phyloP scores from a whole-genome alignment of 2,797 vertebrate genomes.

The Galaxias olidus region DNA sequence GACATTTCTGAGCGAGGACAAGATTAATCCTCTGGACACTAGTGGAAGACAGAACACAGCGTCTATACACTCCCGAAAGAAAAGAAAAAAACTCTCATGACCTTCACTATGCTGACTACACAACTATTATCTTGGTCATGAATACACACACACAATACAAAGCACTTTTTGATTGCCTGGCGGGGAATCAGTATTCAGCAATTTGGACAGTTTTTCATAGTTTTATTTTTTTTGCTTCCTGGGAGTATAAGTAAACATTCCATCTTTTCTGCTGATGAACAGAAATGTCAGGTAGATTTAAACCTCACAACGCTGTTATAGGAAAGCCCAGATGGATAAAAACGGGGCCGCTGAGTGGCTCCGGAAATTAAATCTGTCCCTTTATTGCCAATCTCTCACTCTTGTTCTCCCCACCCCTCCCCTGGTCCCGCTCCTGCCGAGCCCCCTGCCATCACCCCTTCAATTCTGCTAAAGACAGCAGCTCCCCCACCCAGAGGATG shows the following conservation, averaged over 20 bases:
- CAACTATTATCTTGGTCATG: slow-evolving; percentile 46
- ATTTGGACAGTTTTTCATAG: neutral
- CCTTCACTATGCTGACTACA: slow-evolving; percentile 42
- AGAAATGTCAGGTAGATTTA: slow-evolving; percentile 42
- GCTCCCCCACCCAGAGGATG: slow-evolving; percentile 41
- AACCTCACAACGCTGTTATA: slow-evolving; percentile 39
- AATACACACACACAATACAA: slow-evolving; percentile 39
- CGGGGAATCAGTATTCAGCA: slow-evolving; percentile 23
- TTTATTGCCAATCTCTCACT: slow-evolving; percentile 56
- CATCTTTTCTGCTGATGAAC: slow-evolving; percentile 27
- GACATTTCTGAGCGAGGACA: slow-evolving; percentile 30
- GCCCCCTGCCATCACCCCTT: slow-evolving; percentile 23
- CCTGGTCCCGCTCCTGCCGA: neutral
- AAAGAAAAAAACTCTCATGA: slow-evolving; percentile 29
- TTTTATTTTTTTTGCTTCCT: neutral
- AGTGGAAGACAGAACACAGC: slow-evolving; percentile 7
- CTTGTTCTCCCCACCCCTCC: slow-evolving; percentile 15
- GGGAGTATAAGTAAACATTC: neutral
- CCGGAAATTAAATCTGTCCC: slow-evolving; percentile 62
- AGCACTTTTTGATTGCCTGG: too few relatives aligned
- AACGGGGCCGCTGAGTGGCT: slow-evolving; percentile 49
- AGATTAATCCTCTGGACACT: slow-evolving; percentile 43
- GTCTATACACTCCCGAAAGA: neutral
- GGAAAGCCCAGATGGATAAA: slow-evolving; percentile 57
- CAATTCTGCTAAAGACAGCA: slow-evolving; percentile 36